A percentile compares a stretch with the other conserved stretches of the same genome.
Conservation (phyloP, 35 echinoderm and acorn worm genomes). For the Acanthaster planci region DNA sequence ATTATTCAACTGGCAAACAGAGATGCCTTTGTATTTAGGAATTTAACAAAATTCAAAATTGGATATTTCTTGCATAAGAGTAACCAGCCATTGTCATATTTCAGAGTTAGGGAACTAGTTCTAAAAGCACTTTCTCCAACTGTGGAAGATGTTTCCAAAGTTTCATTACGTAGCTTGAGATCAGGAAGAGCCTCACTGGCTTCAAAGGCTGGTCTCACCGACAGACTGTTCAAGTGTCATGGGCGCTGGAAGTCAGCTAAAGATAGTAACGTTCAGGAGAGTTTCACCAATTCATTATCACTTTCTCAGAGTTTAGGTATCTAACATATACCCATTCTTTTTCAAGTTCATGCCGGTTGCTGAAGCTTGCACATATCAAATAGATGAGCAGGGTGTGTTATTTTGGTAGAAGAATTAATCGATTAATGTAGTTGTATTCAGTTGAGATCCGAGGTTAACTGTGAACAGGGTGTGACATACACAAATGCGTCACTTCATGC, state of each 20-base stretch:
- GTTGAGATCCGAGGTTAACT: too few relatives aligned
- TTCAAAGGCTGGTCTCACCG: slow-evolving; percentile 4
- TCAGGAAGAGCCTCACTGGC: slow-evolving; percentile 32
- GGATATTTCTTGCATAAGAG: not conserved
- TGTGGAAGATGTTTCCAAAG: slow-evolving; percentile 15
- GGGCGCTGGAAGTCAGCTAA: slow-evolving; percentile 39
- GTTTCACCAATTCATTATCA: not conserved
- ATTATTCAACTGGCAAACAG: not conserved
- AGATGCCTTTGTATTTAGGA: not conserved
- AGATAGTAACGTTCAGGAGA: slow-evolving; percentile 33
- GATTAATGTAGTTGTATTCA: too few relatives aligned
- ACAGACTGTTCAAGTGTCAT: slow-evolving; percentile 30
- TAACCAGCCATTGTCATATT: slow-evolving; percentile 4
- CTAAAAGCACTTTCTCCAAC: not conserved
- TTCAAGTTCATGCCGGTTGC: too few relatives aligned
- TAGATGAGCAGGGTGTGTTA: too few relatives aligned
- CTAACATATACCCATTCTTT: too few relatives aligned
- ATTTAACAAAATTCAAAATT: not conserved
- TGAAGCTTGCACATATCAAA: too few relatives aligned
- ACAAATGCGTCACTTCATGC: too few relatives aligned
- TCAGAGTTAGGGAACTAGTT: slow-evolving; percentile 24
- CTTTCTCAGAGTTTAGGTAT: slow-evolving; percentile 14
- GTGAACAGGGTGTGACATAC: too few relatives aligned
- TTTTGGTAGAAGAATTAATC: too few relatives aligned
- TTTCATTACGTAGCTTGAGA: not conserved